Percentiles rank a stretch among this genome's conserved stretches.
Evolutionary conservation across 2,113 vertebrate species (phyloP).

Genomic region (Arvicanthis niloticus): DNA sequence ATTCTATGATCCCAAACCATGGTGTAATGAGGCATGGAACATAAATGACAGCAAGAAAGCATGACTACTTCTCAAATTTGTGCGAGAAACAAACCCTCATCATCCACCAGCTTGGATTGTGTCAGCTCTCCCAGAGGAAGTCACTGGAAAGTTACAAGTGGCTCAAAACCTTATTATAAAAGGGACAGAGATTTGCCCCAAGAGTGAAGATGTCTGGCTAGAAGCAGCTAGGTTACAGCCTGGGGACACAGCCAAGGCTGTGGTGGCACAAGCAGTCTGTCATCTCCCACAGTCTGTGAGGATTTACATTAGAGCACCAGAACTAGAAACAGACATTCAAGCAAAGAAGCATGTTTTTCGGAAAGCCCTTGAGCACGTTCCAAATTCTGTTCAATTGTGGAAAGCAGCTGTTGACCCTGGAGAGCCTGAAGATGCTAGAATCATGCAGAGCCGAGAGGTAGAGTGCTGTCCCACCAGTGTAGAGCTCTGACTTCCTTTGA

Average conservation of each 20-base stretch:
- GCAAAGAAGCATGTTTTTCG: conserved; percentile 98
- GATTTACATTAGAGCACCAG: conserved; percentile 97
- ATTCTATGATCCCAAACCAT: conserved; percentile 99
- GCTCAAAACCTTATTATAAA: conserved; percentile 99
- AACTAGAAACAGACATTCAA: conserved; percentile 96
- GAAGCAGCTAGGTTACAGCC: conserved; percentile 98
- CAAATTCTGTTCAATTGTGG: conserved; percentile 98
- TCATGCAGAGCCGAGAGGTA: conserved; percentile 98
- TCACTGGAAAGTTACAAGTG: conserved; percentile 98
- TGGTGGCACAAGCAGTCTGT: conserved; percentile 97
- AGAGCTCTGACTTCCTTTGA: conserved; percentile 98
- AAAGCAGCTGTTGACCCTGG: conserved; percentile 98
- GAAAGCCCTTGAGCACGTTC: conserved; percentile 98
- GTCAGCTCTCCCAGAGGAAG: conserved; percentile 96
- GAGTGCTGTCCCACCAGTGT: conserved; percentile 99
- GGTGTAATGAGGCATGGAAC: conserved; percentile 90
- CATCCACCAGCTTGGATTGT: conserved; percentile 99
- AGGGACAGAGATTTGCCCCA: conserved; percentile 99
- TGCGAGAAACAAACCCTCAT: conserved; percentile 98
- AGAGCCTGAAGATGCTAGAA: conserved; percentile 97
- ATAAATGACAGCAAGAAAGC: conserved; percentile 99
- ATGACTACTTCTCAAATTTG: conserved; percentile 96
- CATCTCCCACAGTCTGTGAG: conserved; percentile 97
- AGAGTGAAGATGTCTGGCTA: conserved; percentile 99
- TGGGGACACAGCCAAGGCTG: conserved; percentile 97